A percentile compares a stretch with the other conserved stretches of the same genome.
Conservation (phyloP, 2,113 vertebrate genomes). For the Morone chrysops region DNA sequence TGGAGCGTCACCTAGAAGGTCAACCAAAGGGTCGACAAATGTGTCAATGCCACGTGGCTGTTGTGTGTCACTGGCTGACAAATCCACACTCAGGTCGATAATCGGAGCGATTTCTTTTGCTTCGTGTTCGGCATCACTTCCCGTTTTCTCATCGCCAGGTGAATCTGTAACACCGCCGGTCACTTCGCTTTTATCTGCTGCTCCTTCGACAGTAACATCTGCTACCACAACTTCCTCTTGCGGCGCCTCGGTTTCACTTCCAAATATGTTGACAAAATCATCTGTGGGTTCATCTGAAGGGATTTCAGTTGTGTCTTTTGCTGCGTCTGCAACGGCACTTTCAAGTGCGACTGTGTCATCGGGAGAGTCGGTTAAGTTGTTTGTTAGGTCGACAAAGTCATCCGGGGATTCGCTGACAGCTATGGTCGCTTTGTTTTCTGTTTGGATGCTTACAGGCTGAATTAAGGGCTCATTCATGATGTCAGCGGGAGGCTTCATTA, state of each 20-base stretch:
- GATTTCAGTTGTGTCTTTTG: constrained; percentile 23
- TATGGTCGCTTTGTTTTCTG: constrained; percentile 36
- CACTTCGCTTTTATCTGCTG: constrained; percentile 13
- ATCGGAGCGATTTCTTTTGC: constrained; percentile 44
- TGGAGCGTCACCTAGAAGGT: constrained; percentile 42
- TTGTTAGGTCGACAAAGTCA: constrained; percentile 72
- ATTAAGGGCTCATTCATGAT: constrained; percentile 50
- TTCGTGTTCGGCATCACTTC: constrained; percentile 36
- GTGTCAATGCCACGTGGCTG: constrained; percentile 6
- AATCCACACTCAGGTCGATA: constrained; percentile 41
- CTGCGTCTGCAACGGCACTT: constrained; percentile 1
- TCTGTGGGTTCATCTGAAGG: constrained; percentile 50
- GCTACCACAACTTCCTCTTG: constrained; percentile 28
- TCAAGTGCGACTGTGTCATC: not conserved
- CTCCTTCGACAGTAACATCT: constrained; percentile 34
- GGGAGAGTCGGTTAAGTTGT: constrained; percentile 44
- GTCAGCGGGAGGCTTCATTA: constrained; percentile 55
- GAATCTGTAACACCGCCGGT: not conserved
- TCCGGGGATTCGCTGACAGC: constrained; percentile 57
- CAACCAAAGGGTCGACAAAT: constrained; percentile 56
- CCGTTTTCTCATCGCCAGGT: constrained; percentile 12
- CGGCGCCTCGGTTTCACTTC: constrained; percentile 60
- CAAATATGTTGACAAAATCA: constrained; percentile 72
- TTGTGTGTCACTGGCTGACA: not conserved
- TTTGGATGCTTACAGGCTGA: constrained; percentile 32